Evolutionary conservation across 2,113 vertebrate genomes (phyloP).

Genomic region (Isichthys henryi): DNA sequence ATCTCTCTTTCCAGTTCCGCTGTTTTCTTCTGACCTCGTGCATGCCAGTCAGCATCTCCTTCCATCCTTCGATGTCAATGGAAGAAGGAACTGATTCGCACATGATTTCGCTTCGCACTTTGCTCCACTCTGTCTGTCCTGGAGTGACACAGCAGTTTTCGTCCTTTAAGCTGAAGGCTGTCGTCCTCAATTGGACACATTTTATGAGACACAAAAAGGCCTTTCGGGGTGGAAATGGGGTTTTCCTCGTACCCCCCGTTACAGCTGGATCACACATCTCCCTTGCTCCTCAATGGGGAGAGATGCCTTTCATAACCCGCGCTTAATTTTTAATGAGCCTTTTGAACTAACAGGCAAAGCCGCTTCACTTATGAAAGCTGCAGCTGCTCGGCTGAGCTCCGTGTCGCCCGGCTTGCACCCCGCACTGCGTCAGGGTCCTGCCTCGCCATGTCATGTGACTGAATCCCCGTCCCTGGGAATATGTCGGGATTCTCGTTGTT

Average conservation of each 20-base stretch:
- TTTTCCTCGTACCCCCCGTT: neutral
- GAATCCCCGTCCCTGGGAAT: neutral
- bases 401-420: neutral
- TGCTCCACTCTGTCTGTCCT: neutral
- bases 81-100: neutral
- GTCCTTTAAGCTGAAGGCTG: neutral
- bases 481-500: neutral
- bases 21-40: neutral
- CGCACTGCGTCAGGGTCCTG: neutral
- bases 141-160: neutral
- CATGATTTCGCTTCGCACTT: neutral
- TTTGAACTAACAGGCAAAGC: neutral
- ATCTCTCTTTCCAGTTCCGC: neutral
- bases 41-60: neutral
- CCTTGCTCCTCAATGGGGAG: neutral
- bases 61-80: neutral
- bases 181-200: neutral
- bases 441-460: neutral
- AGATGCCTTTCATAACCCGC: neutral
- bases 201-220: neutral
- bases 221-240: neutral
- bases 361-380: neutral
- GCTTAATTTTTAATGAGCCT: conserved; percentile 7
- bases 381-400: neutral
- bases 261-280: neutral